Evolutionary conservation across 2,888 invertebrate species (phyloP), one percentile per base, ranked within the genome.

Genomic region (Uropetala carovei): DNA sequence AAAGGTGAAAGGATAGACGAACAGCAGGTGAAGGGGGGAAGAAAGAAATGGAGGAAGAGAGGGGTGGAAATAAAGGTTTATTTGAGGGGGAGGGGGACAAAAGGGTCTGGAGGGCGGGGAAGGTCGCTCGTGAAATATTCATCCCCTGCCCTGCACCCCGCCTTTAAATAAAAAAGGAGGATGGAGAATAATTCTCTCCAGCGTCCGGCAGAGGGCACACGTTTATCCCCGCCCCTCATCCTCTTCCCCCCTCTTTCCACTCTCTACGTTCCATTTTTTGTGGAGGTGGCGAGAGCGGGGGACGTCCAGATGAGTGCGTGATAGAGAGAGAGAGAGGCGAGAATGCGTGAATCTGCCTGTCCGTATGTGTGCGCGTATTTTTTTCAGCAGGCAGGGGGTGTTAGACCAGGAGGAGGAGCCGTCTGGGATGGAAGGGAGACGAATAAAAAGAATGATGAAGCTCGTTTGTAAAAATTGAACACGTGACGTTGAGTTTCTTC

Each of bases 111-210:
- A 13, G 57, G 85, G 58, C 57, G 64, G 30, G 83, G 89, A 68
- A 86, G 59, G 86, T 58, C 86, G 30, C 11, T 18, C 89, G 89
- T 89, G 89, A 89, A 89, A 89, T 89, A 89, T 89, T 89, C 89
- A 89, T 89, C 64, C 57, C 83, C 18, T 83, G 83, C 83, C 83
- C 83, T 18, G 56, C n/a, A 57, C 86, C 86, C 27, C 86, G 16
- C 86, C 89, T 60, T 89, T 89, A 89, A 89, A 89, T 89, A 89
- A 89, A 89, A 60, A 64, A 89, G 56, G 89, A 64, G 86, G 89
- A 64, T 64, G 60, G 22, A 56, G 89, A 64, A 89, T 89, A 89
- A 89, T 89, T 89, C 68, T 75, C 27, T 27, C 13, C 22, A 27
- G 27, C 75, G 75, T 75, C 75, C 75, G 75, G 75, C 75, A 75